Evolutionary conservation across 2,888 invertebrate species (phyloP), one percentile per base, ranked within the genome.

Genomic region (Perizoma flavofasciatum): DNA sequence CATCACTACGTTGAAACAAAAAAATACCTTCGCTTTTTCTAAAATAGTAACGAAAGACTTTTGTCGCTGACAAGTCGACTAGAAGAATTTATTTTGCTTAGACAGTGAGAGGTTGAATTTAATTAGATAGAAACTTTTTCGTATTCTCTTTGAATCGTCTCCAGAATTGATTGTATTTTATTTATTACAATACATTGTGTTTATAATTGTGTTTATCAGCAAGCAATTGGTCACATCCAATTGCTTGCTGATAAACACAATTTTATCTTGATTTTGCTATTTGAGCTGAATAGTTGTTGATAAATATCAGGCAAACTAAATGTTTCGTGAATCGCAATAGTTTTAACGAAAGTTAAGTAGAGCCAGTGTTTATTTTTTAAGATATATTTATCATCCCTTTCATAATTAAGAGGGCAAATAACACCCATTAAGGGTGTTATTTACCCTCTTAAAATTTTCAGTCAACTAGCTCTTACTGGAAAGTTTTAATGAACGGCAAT

Each of bases 111-210:
- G 68, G 68, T 64, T 60, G 60, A 67, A 74, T 79, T 80, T 81
- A 83, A 82, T 81, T 80, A 74, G 71, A 77, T 80, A 74, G 71
- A 77, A 70, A 68, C 71, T 74, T 78, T 76, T 74, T 51, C 11
- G 66, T 67, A 59, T 68, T 68, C 70, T 62, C 51, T 55, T 49
- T 66, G 66, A 67, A 66, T 66, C 63, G 32, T 65, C 59, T 66
- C 66, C 65, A 65, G 68, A 80, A 79, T 74, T 77, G 68, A 77
- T 79, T 74, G 73, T 9, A 40, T 41, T 48, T 54, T 33, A 54
- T 47, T 41, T 53, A 5, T 53, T 44, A 40, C 33, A n/a, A n/a
- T n/a, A n/a, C n/a, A n/a, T n/a, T n/a, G n/a, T n/a, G n/a, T n/a
- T n/a, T n/a, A n/a, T n/a, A n/a, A n/a, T n/a, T n/a, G n/a, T n/a